Evolutionary conservation across 2,888 invertebrate genomes (phyloP).

Genomic region (Reticulitermes lucifugus): DNA sequence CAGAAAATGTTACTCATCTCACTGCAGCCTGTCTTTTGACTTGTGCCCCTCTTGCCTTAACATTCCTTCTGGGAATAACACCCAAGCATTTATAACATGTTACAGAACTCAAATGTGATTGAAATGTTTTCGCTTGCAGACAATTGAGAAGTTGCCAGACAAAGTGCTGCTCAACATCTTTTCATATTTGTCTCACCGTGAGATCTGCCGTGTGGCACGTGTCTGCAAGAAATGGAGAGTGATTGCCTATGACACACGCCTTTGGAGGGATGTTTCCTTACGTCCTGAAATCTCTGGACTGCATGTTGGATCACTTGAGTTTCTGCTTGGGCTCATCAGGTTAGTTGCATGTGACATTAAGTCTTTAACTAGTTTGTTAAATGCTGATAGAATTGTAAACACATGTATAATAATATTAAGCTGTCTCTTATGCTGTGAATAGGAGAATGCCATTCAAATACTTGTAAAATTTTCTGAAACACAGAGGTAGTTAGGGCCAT

Average conservation of each 20-base stretch:
- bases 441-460: too few relatives aligned
- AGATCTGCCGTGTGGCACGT: conserved; percentile 93
- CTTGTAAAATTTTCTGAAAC: too few relatives aligned
- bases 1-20: too few relatives aligned
- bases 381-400: too few relatives aligned
- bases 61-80: too few relatives aligned
- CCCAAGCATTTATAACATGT: too few relatives aligned
- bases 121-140: conserved; percentile 69
- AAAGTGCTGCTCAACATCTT: conserved; percentile 95
- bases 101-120: conserved; percentile 20
- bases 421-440: too few relatives aligned
- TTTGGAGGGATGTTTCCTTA: conserved; percentile 97
- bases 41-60: too few relatives aligned
- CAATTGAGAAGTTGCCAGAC: conserved; percentile 96
- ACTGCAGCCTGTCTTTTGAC: too few relatives aligned
- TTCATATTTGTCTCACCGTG: conserved; percentile 91
- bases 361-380: background rate
- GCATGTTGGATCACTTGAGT: conserved; percentile 90
- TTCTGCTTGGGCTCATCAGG: conserved; percentile 86
- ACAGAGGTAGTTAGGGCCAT: too few relatives aligned
- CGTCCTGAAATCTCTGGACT: conserved; percentile 97
- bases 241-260: conserved; percentile 92
- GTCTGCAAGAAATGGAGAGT: conserved; percentile 97
- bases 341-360: conserved; percentile 56
- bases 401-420: too few relatives aligned